phyloP scores from a whole-genome alignment of 2,888 invertebrate genomes.

The Nemotelus pantherinus region DNA sequence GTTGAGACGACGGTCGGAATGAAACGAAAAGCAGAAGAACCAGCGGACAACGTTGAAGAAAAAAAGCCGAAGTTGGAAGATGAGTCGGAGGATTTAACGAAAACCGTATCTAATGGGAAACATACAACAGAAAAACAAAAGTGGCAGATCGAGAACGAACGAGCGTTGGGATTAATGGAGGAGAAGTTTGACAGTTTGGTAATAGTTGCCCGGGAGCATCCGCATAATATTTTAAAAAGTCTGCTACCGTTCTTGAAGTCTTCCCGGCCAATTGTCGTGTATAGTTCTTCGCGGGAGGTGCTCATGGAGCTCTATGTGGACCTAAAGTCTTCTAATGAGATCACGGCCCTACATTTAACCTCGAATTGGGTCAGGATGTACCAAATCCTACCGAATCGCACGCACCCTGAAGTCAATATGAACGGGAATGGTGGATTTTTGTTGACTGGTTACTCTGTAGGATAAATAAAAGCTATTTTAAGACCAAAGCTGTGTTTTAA shows the following conservation, averaged over 20 bases:
- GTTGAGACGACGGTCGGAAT: constrained; percentile 53
- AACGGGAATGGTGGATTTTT: constrained; percentile 89
- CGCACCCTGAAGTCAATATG: constrained; percentile 95
- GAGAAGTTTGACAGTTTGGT: constrained; percentile 78
- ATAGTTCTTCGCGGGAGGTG: constrained; percentile 82
- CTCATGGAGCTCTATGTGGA: constrained; percentile 83
- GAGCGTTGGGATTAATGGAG: constrained; percentile 71
- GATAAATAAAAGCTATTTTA: constrained; percentile 30
- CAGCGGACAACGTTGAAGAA: constrained; percentile 52
- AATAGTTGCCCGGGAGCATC: constrained; percentile 87
- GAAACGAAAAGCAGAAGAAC: constrained; percentile 37
- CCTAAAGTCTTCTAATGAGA: constrained; percentile 76
- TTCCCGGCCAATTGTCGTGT: constrained; percentile 87
- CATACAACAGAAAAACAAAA: constrained; percentile 65
- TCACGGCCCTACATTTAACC: constrained; percentile 80
- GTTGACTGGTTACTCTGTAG: constrained; percentile 73
- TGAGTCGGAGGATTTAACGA: constrained; percentile 47
- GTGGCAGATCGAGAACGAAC: constrained; percentile 77
- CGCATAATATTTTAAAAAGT: constrained; percentile 78
- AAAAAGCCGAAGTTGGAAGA: constrained; percentile 60
- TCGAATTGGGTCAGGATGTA: constrained; percentile 90
- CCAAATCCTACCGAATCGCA: constrained; percentile 89
- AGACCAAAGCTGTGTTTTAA: neutral
- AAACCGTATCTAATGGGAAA: constrained; percentile 50
- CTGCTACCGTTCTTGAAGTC: constrained; percentile 80